Evolutionary conservation across 2,113 vertebrate species (phyloP).

Genomic region (Ceyx cyanopectus): DNA sequence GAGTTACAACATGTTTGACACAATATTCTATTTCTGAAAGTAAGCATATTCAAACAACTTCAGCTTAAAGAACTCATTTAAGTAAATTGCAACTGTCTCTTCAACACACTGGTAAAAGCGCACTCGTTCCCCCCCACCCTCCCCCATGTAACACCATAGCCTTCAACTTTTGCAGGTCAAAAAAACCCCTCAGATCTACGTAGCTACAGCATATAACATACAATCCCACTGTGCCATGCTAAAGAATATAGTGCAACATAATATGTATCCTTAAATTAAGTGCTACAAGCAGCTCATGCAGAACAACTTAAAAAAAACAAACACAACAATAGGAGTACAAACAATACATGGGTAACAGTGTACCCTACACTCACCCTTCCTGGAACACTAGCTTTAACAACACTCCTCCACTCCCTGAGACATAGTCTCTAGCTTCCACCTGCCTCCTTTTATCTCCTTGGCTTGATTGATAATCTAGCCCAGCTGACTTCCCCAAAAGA

Average conservation of each 20-base stretch:
- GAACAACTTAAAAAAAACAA: not conserved
- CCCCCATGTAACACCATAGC: accelerated
- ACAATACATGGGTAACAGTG: accelerated
- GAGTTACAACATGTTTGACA: not conserved
- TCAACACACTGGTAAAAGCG: not conserved
- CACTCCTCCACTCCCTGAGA: accelerated
- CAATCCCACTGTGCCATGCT: accelerated
- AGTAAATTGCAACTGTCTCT: not conserved
- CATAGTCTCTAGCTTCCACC: not conserved
- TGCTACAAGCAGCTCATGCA: not conserved
- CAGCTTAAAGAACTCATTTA: not conserved
- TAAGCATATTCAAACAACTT: not conserved
- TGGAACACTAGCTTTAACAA: accelerated
- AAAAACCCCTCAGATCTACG: accelerated
- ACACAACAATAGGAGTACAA: not conserved
- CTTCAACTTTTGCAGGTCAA: not conserved
- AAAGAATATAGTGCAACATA: accelerated
- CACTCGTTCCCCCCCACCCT: too few relatives aligned
- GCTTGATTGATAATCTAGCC: not conserved
- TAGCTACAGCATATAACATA: not conserved
- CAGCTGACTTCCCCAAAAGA: not conserved
- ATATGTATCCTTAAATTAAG: not conserved
- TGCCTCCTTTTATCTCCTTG: not conserved
- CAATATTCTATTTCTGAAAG: not conserved
- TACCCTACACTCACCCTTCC: not conserved